These are phyloP conservation scores for Leucophenga maculata DNA, from an alignment of 2,888 invertebrate genomes.

Conservation along the genomic window DNA sequence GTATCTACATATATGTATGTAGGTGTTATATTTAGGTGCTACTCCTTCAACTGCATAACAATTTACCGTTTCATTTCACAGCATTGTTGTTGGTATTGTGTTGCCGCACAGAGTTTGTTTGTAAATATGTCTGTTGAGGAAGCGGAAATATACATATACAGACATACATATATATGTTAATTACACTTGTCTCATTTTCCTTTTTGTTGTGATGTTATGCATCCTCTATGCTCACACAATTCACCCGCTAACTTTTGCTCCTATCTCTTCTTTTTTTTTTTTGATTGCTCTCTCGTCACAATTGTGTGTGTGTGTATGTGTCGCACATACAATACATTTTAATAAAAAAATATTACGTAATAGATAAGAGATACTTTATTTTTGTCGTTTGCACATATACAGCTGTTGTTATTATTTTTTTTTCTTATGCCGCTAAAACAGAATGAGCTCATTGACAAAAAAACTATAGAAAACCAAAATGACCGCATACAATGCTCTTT, in stretches of 20 bases:
- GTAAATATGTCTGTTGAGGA: not conserved
- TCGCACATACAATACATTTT: conserved; percentile 56
- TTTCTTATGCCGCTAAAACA: conserved; percentile 6
- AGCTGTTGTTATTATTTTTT: conserved; percentile 29
- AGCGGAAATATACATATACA: conserved; percentile 2
- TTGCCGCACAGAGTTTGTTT: not conserved
- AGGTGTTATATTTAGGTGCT: too few species aligned
- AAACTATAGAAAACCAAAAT: not conserved
- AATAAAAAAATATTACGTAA: conserved; percentile 62
- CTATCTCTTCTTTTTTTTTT: not conserved
- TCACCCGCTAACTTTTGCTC: not conserved
- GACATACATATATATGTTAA: not conserved
- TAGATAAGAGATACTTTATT: conserved; percentile 53
- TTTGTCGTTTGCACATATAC: conserved; percentile 21
- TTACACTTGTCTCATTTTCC: conserved; percentile 14
- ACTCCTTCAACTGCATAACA: too few species aligned
- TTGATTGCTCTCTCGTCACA: conserved; percentile 18
- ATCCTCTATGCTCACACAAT: not conserved
- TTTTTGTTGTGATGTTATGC: not conserved
- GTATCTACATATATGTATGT: too few species aligned
- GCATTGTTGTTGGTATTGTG: not conserved
- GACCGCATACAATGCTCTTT: too few species aligned
- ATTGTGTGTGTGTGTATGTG: not conserved
- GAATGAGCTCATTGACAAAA: conserved; percentile 24
- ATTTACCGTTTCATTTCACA: not conserved